Evolutionary conservation across 53 echinoderm and acorn worm genomes (phyloP), one percentile per base, ranked within the genome.

Genomic region (Stichopus horrens): DNA sequence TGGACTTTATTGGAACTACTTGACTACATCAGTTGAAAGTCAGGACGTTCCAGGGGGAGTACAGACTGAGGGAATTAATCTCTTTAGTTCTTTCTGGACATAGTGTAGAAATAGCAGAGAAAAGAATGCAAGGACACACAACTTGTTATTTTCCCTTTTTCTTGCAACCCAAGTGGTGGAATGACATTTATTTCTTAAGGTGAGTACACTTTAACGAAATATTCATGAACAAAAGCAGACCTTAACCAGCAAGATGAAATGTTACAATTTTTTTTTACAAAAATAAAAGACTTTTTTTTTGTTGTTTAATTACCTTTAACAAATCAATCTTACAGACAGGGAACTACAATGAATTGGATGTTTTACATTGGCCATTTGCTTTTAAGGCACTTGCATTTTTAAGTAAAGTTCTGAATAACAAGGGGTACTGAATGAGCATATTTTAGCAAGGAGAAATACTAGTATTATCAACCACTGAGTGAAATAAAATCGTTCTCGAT

Each of bases 161-260:
- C 37, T 37, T 37, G 37, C 81, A 81, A 81, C 81, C 81, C 81
- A 81, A 37, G 21, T 57, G 56, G 81, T 81, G 81, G 81, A 81
- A 81, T 81, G 81, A 81, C 81, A 81, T 81, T 81, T 81, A 81
- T 81, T 81, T 56, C 58, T 81, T 58, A 81, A 81, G 57, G 55
- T 57, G 71, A 71, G 71, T 71, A 71, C 71, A 71, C 16, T 71
- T 71, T 13, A n/a, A 71, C 18, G n/a, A 20, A 71, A n/a, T 16
- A n/a, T 71, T 71, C 19, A 71, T 71, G 71, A 20, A 71, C 71
- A 71, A 18, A 71, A 71, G 71, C 71, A 71, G n/a, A 71, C 71
- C 71, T 71, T 13, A n/a, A 71, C 71, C 71, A 21, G 56, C 57
- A 56, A 57, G 81, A 56, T 23, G 23, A 58, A 56, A 52, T 52